Evolutionary conservation across 2,113 vertebrate genomes (phyloP), one percentile per base, ranked within the genome.

Genomic region (Propithecus coquereli): DNA sequence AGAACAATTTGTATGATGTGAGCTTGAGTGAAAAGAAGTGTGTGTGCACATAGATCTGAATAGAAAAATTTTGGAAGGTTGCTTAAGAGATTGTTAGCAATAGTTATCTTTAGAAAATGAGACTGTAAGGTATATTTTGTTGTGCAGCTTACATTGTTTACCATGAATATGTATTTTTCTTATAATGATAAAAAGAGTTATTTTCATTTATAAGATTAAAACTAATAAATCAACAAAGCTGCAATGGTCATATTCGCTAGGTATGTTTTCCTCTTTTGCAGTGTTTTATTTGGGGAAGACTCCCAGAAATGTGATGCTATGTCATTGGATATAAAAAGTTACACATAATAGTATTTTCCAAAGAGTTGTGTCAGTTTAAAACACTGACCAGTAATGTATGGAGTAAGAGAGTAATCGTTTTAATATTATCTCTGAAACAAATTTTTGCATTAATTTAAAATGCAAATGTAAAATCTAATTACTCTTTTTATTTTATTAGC

Each of bases 201-300:
- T 52, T 84, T 71, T 94, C 52, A 82, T 10, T 43, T 86, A 45
- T 34, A 87, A 82, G 40, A 81, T 90, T 87, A 73, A n/a, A 92
- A 85, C n/a, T 73, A 94, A 61, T 74, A 80, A 85, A 79, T 79
- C n/a, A 85, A 54, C n/a, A 90, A 86, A 85, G 27, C 54, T 71
- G 17, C 81, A 61, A 50, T 81, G 71, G 74, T 86, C 9, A 66
- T 90, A 85, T 94, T 90, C 79, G 45, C 27, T 63, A 57, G 37
- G 57, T 65, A 16, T 34, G 63, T 5, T 50, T 74, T 23, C 14
- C 47, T 68, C 14, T 81, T 85, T 66, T 74, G 12, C 8, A 63
- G 50, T 68, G 5, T 93, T 93, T 86, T 68, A 92, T 81, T 90
- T 73, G 32, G 30, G n/a, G 10, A 85, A 81, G 17, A 70, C 23